These are phyloP conservation scores for Latheticus oryzae DNA, from an alignment of 2,888 invertebrate species.

Conservation along the genomic window DNA sequence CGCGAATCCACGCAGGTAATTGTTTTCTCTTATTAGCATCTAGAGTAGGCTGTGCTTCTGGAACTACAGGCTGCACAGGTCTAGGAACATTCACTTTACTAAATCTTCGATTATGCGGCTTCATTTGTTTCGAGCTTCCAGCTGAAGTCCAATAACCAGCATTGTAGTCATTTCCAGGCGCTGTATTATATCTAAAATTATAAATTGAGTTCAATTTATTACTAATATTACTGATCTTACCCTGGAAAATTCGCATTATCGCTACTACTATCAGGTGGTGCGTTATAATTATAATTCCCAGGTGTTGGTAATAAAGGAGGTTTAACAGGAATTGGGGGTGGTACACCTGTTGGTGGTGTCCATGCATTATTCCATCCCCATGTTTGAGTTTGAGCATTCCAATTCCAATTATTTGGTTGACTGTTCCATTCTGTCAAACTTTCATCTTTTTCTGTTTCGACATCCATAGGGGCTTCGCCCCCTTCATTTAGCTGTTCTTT, in stretches of 20 bases:
- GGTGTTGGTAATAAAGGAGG: conserved; percentile 63
- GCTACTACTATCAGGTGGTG: conserved; percentile 53
- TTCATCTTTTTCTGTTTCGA: conserved; percentile 81
- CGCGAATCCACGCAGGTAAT: conserved; percentile 97
- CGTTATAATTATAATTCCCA: conserved; percentile 54
- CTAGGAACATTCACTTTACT: conserved; percentile 63
- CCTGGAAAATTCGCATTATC: conserved; percentile 54
- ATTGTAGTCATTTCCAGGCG: conserved; percentile 39
- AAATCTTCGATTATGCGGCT: conserved; percentile 63
- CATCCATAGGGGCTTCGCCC: conserved; percentile 90
- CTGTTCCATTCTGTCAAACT: conserved; percentile 63
- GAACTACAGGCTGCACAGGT: conserved; percentile 47
- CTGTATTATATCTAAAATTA: conserved; percentile 44
- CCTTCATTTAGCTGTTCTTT: conserved; percentile 65
- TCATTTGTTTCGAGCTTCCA: conserved; percentile 59
- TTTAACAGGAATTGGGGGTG: conserved; percentile 53
- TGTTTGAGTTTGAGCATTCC: conserved; percentile 66
- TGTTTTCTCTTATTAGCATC: conserved; percentile 90
- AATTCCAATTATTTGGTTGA: conserved; percentile 56
- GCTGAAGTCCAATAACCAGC: conserved; percentile 59
- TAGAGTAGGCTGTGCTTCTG: conserved; percentile 61
- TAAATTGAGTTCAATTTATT: conserved; percentile 8
- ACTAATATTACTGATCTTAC: conserved; percentile 35
- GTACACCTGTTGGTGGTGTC: conserved; percentile 63
- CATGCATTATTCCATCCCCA: conserved; percentile 62